Percentiles rank a stretch among this genome's conserved stretches.
These are phyloP conservation scores for Podiceps cristatus DNA, from an alignment of 2,113 vertebrate genomes.

Conservation along the genomic window DNA sequence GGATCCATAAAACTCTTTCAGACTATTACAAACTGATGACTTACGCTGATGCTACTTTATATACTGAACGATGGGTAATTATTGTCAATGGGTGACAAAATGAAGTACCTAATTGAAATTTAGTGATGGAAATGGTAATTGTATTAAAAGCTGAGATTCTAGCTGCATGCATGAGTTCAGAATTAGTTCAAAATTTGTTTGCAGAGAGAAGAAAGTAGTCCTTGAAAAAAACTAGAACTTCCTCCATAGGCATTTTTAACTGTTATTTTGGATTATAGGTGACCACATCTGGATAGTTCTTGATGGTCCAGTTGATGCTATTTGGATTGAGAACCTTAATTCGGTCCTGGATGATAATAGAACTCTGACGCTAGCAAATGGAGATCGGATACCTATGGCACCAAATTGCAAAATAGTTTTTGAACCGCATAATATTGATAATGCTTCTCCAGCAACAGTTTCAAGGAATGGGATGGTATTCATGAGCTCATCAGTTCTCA, in stretches of 20 bases:
- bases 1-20: not conserved
- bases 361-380: slow-evolving; percentile 94
- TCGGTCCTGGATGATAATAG: slow-evolving; percentile 97
- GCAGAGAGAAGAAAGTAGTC: not conserved
- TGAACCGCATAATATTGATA: slow-evolving; percentile 97
- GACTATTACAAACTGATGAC: not conserved
- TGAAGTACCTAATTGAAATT: not conserved
- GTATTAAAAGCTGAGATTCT: not conserved
- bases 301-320: slow-evolving; percentile 96
- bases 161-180: not conserved
- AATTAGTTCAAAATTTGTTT: not conserved
- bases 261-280: slow-evolving; percentile 72
- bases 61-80: not conserved
- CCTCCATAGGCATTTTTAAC: not conserved
- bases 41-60: not conserved
- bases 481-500: slow-evolving; percentile 96
- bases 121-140: not conserved
- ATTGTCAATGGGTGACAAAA: not conserved
- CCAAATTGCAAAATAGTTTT: slow-evolving; percentile 96
- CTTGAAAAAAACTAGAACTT: not conserved
- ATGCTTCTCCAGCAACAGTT: slow-evolving; percentile 95
- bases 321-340: slow-evolving; percentile 99
- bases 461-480: slow-evolving; percentile 99
- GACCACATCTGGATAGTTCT: slow-evolving; percentile 97
- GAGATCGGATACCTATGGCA: slow-evolving; percentile 96